Conservation (phyloP, 1,140 invertebrate genomes). For the Pissodes strobi region DNA sequence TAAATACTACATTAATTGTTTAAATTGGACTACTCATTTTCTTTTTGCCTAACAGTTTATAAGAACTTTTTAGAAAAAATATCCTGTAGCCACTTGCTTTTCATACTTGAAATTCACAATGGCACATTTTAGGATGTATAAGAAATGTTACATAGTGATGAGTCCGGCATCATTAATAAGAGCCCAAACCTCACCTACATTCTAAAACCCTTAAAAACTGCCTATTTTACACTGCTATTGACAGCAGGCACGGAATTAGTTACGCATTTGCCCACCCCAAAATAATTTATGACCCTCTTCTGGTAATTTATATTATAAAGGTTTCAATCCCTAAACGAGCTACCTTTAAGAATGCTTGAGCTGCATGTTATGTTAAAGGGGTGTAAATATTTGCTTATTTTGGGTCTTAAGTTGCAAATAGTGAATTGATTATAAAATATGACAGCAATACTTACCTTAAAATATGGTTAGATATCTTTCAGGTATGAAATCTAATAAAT, state of each 20-base stretch:
- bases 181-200: not conserved
- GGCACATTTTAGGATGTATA: no score
- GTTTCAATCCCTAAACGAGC: not conserved
- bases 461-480: not conserved
- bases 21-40: no score
- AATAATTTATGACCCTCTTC: not conserved
- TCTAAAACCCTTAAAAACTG: not conserved
- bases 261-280: not conserved
- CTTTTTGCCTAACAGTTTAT: no score
- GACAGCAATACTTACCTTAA: constrained; percentile 1
- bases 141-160: no score
- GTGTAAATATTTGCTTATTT: constrained; percentile 10
- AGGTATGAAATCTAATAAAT: no score
- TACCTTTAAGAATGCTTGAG: not conserved
- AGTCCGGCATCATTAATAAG: no score
- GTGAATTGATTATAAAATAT: constrained; percentile 5
- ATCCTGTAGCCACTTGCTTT: no score
- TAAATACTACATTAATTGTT: no score
- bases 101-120: no score
- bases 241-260: constrained; percentile 2
- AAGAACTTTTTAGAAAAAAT: no score
- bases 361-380: not conserved
- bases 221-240: not conserved
- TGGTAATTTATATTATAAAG: not conserved
- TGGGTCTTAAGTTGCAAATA: not conserved